Evolutionary conservation across 2,113 vertebrate species (phyloP), one percentile per base, ranked within the genome.

Genomic region (Salvator merianae): DNA sequence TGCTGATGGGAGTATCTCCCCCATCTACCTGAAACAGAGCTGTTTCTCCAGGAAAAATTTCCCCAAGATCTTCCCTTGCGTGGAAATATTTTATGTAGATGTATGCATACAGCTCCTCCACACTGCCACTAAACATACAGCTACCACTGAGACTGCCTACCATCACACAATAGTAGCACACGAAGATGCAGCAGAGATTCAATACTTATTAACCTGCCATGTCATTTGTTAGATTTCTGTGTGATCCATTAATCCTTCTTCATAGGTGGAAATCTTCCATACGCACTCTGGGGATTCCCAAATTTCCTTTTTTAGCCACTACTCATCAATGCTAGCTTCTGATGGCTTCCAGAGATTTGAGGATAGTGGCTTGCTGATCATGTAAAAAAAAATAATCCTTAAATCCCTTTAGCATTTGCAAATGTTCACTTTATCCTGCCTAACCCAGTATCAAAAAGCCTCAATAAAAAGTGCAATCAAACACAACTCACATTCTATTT

Each of bases 401-500:
- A 72, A 62, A 72, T 10, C 32, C 34, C 78, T 26, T 28, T 38
- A 32, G 20, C n/a, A 53, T 14, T 7, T 22, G 6, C 65, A 34
- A 34, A 36, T 22, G 36, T 12, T 30, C 55, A 16, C 36, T 40
- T 38, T 34, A 0, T n/a, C n/a, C n/a, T 70, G 24, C 40, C 68
- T 10, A n/a, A n/a, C 55, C 69, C 13, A 72, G 53, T 12, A 40
- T 72, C 32, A 62, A 55, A 30, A 62, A 38, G 36, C 30, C 20
- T 55, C 22, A 47, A 13, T 72, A 82, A 53, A 40, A 65, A 43
- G 55, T 16, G 59, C 7, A 62, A 9, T 73, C 34, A 20, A 59
- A 72, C 24, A 4, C 80, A 74, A n/a, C 30, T 74, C 40, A 68
- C 13, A 76, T 83, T 83, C 43, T 76, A 28, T 84, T 53, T 55